Base-by-base conservation (phyloP, 1,140 invertebrate species). In the Physella acuta region DNA sequence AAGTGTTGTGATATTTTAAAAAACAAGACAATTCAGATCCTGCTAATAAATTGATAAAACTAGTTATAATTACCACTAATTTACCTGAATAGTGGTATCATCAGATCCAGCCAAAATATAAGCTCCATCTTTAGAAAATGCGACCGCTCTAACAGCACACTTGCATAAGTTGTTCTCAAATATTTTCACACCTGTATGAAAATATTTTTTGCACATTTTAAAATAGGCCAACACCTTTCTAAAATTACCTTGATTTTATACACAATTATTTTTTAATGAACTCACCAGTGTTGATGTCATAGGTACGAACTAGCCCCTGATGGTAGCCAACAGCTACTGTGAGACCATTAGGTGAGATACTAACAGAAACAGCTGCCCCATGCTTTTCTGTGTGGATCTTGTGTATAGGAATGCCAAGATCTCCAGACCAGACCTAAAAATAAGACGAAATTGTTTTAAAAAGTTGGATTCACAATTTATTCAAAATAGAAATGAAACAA, bases 401-500 rank as follows among this genome's bases (percentile, higher is more conserved):
- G 0, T 75, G 70, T 11, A 81, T 31, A 20, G 76, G 76, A 64
- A 77, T 71, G 39, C 83, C 83, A 33, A 84, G 74, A 28, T 82
- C 74, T 49, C 79, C 82, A 34, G 82, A 83, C 82, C 82, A 85
- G 20, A 84, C 74, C 81, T 83, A 31, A 34, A 11, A 60, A 31
- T 5, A 28, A 33, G 24, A 60, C 17, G 24, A 60, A 36, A 11
- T 30, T 16, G 5, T 11, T 33, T 60, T 24, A 11, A 16, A 31
- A 16, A 31, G 8, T 60, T 60, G 39, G 39, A 20, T 11, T 44
- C 8, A 44, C 8, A 44, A 44, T 60, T 11, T 14, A 60, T 30
- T 60, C 3, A 33, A 60, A 60, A 11, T 36, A 28, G 26, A 39
- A 8, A 36, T 37, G 33, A 56, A 67, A 56, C 8, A 56, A 28